Evolutionary conservation across 30 jellyfish, hydroid and myxozoan species (phyloP).

Genomic region (Mastigias papua): DNA sequence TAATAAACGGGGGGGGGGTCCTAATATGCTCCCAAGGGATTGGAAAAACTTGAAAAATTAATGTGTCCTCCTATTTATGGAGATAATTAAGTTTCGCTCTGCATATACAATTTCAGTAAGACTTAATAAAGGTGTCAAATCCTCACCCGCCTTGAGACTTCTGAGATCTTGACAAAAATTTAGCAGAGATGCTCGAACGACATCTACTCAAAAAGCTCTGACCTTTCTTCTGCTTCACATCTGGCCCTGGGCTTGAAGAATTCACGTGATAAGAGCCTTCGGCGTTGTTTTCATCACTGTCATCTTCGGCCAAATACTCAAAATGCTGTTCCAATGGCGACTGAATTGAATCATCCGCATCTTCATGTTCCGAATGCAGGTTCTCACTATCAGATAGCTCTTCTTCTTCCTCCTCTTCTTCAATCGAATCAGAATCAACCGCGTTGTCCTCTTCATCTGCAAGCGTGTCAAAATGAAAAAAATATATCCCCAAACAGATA

Average conservation of each 20-base stretch:
- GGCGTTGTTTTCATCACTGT: constrained; percentile 4
- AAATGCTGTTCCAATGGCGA: constrained; percentile 96
- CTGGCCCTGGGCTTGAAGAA: constrained; percentile 25
- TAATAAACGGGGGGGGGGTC: too few species aligned
- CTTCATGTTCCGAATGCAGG: constrained; percentile 56
- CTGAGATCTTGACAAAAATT: constrained; percentile 93
- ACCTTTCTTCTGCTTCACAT: constrained; percentile 44
- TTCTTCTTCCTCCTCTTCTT: constrained; percentile 59
- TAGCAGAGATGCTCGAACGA: constrained; percentile 96
- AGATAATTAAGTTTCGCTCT: too few species aligned
- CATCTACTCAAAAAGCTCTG: constrained; percentile 65
- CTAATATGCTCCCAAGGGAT: too few species aligned
- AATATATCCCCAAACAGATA: not conserved
- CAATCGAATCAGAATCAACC: constrained; percentile 56
- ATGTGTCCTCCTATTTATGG: too few species aligned
- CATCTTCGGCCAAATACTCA: constrained; percentile 80
- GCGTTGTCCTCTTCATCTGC: constrained; percentile 32
- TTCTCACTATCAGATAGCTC: constrained; percentile 42
- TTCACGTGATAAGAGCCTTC: constrained; percentile 26
- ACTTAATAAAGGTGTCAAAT: not conserved
- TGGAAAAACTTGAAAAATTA: too few species aligned
- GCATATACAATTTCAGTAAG: too few species aligned
- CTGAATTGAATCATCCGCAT: constrained; percentile 76
- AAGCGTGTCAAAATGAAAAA: not conserved
- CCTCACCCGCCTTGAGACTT: constrained; percentile 73